Base-by-base conservation (phyloP, 1,140 invertebrate genomes). In the Eurosta solidaginis region DNA sequence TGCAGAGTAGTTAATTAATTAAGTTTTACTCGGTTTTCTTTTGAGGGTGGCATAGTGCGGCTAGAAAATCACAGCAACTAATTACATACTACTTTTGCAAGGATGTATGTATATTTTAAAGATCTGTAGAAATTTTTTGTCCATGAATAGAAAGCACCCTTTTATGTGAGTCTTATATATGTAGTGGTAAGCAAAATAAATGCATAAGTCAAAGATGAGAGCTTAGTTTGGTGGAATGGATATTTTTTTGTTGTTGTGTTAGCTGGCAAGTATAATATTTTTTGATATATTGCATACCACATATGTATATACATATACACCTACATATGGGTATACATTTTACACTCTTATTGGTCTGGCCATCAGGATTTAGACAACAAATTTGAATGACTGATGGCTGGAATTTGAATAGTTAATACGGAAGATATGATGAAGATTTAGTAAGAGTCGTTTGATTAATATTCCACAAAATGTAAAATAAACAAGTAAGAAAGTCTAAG, bases 1-100 rank as follows among this genome's bases (percentile, higher is more conserved):
- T n/a, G 59, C 33, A 17, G 59, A 68, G 59, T 68, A 68, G 59
- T 68, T 40, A 68, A 68, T 68, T 68, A 68, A 68, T 68, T 68
- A 68, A 20, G 29, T 2, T 59, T 59, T 59, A 33, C 36, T n/a
- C 29, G 5, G 54, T 20, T 40, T 29, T 68, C 36, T 14, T 6
- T n/a, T 68, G 59, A 40, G 36, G 40, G 29, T 33, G 14, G 0
- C n/a, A n/a, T n/a, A n/a, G n/a, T n/a, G n/a, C n/a, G 14, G 50
- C 9, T 14, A 17, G 9, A 33, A 29, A 17, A 6, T 36, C 17
- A n/a, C 7, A 42, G n/a, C 12, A 10, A 33, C 54, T 59, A 29
- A 33, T 36, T 7, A 59, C 33, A 52, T 25, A n/a, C n/a, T n/a
- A n/a, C n/a, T n/a, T n/a, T n/a, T n/a, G n/a, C n/a, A n/a, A n/a